Conservation (phyloP, 1,140 invertebrate species). For the Bemisia tabaci region DNA sequence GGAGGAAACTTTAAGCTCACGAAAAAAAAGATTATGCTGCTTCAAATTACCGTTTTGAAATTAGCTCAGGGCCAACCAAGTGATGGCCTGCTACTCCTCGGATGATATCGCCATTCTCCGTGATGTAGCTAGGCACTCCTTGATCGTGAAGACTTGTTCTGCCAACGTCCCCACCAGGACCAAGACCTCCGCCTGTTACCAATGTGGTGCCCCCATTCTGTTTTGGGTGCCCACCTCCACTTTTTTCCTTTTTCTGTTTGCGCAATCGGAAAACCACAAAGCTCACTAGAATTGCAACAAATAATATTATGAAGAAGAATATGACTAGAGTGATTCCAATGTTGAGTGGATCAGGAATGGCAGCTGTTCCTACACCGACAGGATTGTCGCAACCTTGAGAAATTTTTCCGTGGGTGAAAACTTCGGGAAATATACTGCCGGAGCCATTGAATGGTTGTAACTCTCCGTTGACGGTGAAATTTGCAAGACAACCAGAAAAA, state of each 20-base stretch:
- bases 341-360: constrained; percentile 68
- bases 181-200: constrained; percentile 19
- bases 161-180: constrained; percentile 16
- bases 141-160: constrained; percentile 25
- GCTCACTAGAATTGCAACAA: constrained; percentile 74
- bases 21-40: too few species aligned
- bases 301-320: constrained; percentile 79
- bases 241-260: constrained; percentile 71
- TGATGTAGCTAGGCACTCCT: constrained; percentile 42
- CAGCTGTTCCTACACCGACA: constrained; percentile 52
- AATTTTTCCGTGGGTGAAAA: constrained; percentile 51
- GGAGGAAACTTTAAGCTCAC: too few species aligned
- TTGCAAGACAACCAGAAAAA: constrained; percentile 79
- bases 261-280: constrained; percentile 77
- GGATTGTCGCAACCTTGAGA: constrained; percentile 48
- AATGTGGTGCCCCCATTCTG: constrained; percentile 46
- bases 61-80: constrained; percentile 58
- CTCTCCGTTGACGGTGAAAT: constrained; percentile 79
- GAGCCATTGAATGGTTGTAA: constrained; percentile 77
- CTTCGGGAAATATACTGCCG: constrained; percentile 59
- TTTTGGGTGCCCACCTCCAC: constrained; percentile 34
- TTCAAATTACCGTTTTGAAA: constrained; percentile 59
- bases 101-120: constrained; percentile 49
- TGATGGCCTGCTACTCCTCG: constrained; percentile 49
- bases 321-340: constrained; percentile 86